Percentiles rank a stretch among this genome's conserved stretches.
These are phyloP conservation scores for Pachypanchax playfairii DNA, from an alignment of 2,113 vertebrate genomes.

Conservation along the genomic window DNA sequence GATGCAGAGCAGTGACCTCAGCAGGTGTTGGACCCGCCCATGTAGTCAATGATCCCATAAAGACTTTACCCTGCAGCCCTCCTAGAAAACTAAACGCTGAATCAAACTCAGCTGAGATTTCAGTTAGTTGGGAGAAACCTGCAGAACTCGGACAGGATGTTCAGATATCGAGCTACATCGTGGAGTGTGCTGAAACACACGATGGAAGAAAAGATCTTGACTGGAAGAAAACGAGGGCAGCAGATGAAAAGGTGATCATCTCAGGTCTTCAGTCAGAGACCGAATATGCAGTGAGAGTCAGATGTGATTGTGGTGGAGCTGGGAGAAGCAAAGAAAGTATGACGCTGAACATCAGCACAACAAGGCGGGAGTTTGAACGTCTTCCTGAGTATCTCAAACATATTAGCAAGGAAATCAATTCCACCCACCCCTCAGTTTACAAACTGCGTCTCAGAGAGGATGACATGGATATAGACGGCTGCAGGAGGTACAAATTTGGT, in stretches of 20 bases:
- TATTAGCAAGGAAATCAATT: not conserved
- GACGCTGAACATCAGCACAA: conserved; percentile 3
- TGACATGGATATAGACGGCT: conserved; percentile 21
- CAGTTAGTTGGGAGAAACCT: conserved; percentile 22
- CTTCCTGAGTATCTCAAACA: conserved; percentile 9
- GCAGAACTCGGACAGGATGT: conserved; percentile 5
- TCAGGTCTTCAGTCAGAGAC: conserved; percentile 34
- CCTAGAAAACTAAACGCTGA: conserved; percentile 21
- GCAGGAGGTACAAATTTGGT: not conserved
- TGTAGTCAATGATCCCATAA: conserved; percentile 14
- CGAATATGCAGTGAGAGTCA: conserved; percentile 44
- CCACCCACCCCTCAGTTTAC: conserved; percentile 11
- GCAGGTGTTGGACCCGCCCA: conserved; percentile 39
- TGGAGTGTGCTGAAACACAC: conserved; percentile 4
- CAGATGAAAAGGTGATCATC: conserved; percentile 4
- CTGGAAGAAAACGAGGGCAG: not conserved
- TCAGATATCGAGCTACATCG: conserved; percentile 13
- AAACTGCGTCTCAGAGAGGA: conserved; percentile 26
- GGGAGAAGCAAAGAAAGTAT: conserved; percentile 49
- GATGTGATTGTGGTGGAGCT: conserved; percentile 44
- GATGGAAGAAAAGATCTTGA: not conserved
- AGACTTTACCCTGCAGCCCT: not conserved
- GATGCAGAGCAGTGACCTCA: conserved; percentile 51
- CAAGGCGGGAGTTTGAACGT: not conserved
- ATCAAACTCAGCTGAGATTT: conserved; percentile 14